A percentile compares a stretch with the other conserved stretches of the same genome.
These are phyloP conservation scores for Caprella mutica DNA, from an alignment of 2,888 invertebrate species.

Conservation along the genomic window DNA sequence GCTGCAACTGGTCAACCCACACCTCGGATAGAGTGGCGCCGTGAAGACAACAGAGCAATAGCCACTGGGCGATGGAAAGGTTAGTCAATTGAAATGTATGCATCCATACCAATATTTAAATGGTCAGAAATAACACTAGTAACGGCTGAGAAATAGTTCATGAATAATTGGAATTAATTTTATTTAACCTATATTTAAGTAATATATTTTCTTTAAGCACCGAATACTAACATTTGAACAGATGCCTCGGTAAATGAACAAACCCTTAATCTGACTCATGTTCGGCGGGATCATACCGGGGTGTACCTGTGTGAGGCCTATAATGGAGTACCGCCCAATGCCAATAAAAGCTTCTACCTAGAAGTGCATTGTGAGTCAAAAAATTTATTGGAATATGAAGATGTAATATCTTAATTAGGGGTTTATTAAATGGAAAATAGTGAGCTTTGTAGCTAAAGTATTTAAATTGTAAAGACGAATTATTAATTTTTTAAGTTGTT, in stretches of 20 bases:
- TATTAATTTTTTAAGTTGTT: no score
- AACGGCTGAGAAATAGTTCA: background rate
- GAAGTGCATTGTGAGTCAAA: constrained; percentile 32
- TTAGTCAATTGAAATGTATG: background rate
- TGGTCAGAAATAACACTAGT: background rate
- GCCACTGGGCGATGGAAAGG: constrained; percentile 29
- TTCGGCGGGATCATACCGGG: constrained; percentile 26
- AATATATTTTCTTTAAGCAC: background rate
- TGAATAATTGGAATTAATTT: background rate
- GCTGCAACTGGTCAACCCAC: constrained; percentile 64
- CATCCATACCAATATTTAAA: background rate
- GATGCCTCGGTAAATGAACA: constrained; percentile 16
- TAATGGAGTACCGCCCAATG: constrained; percentile 31
- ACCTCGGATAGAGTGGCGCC: constrained; percentile 64
- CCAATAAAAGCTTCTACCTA: constrained; percentile 25
- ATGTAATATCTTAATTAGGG: no score
- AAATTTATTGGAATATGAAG: no score
- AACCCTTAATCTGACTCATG: constrained; percentile 24
- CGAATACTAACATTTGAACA: background rate
- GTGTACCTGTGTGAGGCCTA: constrained; percentile 27
- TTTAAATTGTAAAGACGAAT: no score
- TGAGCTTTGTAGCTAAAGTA: no score
- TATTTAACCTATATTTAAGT: background rate
- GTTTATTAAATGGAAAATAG: no score
- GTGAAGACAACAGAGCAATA: constrained; percentile 17